Conservation (phyloP, 2,888 invertebrate species). For the Tachina grossa region DNA sequence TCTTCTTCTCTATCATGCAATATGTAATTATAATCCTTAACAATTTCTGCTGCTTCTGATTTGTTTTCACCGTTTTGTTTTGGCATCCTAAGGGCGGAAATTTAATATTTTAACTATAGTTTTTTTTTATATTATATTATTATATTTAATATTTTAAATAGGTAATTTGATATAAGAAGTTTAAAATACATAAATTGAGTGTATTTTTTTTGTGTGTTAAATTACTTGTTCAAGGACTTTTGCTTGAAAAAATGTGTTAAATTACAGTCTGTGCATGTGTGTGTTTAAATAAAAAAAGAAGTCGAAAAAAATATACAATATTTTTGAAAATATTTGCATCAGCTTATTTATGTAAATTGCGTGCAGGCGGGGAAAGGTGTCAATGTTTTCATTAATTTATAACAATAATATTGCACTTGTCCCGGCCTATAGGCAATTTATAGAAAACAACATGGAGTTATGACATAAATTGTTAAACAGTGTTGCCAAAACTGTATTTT, state of each 20-base stretch:
- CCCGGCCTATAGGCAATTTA: conserved; percentile 85
- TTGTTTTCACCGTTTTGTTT: background rate
- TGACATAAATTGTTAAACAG: background rate
- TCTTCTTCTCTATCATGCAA: conserved; percentile 21
- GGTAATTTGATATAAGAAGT: conserved; percentile 62
- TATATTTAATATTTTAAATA: conserved; percentile 33
- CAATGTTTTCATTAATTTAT: conserved; percentile 75
- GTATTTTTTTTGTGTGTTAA: background rate
- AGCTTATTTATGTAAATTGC: conserved; percentile 61
- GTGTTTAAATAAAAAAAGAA: background rate
- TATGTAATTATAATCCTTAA: conserved; percentile 63
- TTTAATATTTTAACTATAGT: conserved; percentile 76
- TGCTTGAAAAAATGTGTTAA: conserved; percentile 63
- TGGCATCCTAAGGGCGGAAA: conserved; percentile 77
- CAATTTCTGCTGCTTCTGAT: conserved; percentile 53
- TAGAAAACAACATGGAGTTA: conserved; percentile 58
- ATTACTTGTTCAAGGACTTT: conserved; percentile 56
- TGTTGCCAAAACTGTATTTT: background rate
- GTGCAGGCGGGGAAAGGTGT: conserved; percentile 72
- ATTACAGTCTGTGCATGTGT: conserved; percentile 48
- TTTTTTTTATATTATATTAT: conserved; percentile 36
- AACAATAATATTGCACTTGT: conserved; percentile 86
- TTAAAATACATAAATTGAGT: conserved; percentile 20
- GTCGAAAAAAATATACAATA: background rate
- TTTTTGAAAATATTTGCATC: background rate